Percentiles rank a stretch among this genome's conserved stretches.
Conservation (phyloP, 2,113 vertebrate genomes). For the Ifrita kowaldi region DNA sequence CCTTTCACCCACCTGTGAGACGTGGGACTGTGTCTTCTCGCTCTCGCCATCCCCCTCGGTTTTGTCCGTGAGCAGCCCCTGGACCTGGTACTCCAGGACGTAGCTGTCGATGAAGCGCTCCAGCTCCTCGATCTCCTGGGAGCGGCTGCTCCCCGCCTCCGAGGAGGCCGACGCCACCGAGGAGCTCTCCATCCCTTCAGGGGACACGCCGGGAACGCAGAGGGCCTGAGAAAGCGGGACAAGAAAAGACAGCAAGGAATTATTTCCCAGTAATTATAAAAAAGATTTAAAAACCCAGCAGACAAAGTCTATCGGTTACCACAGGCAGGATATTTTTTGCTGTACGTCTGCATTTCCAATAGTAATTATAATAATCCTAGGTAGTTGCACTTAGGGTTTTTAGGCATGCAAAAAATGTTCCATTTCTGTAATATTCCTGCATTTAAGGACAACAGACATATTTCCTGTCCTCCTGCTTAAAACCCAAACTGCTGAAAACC, state of each 20-base stretch:
- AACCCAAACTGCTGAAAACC: not conserved
- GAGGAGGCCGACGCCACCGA: slow-evolving; percentile 94
- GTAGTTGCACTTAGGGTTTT: too few relatives aligned
- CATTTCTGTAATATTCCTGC: not conserved
- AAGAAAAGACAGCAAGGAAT: not conserved
- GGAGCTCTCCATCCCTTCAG: slow-evolving; percentile 89
- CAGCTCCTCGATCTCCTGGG: slow-evolving; percentile 95
- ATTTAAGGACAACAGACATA: not conserved
- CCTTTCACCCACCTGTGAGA: slow-evolving; percentile 79
- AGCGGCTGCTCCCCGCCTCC: slow-evolving; percentile 92
- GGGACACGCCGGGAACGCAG: not conserved
- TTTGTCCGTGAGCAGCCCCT: slow-evolving; percentile 91
- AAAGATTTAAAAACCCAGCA: not conserved
- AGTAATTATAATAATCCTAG: not conserved
- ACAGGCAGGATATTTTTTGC: not conserved
- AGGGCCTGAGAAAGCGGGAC: not conserved
- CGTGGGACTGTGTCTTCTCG: slow-evolving; percentile 75
- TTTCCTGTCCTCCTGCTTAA: not conserved
- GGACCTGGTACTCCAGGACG: slow-evolving; percentile 96
- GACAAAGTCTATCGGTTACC: not conserved
- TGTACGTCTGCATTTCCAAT: not conserved
- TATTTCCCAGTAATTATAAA: not conserved
- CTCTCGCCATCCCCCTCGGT: slow-evolving; percentile 81
- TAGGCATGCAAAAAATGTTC: not conserved
- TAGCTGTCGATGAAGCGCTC: slow-evolving; percentile 98